Evolutionary conservation across 2,797 vertebrate species (phyloP).

Genomic region (Cyprinodon diabolis): DNA sequence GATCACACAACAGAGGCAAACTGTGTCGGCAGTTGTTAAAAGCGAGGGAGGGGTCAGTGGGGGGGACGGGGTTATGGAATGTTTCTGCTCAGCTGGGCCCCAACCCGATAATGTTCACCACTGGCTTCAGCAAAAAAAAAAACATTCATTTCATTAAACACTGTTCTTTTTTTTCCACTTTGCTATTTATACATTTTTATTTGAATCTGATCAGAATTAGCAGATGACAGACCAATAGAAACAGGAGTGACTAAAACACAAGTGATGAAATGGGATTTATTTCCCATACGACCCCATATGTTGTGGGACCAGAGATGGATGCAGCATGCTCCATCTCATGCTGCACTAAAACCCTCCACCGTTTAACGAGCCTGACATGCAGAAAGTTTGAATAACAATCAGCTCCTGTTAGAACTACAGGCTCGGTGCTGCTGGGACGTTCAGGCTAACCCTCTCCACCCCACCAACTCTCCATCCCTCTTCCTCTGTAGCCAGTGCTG

Average conservation of each 20-base stretch:
- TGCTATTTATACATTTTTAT: constrained; percentile 57
- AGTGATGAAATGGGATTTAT: constrained; percentile 80
- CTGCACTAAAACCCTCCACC: constrained; percentile 64
- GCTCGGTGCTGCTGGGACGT: constrained; percentile 67
- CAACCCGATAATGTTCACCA: constrained; percentile 97
- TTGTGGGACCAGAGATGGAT: constrained; percentile 76
- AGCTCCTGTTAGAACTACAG: constrained; percentile 73
- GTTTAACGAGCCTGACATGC: constrained; percentile 76
- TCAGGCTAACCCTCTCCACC: constrained; percentile 43
- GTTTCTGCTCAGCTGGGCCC: constrained; percentile 97
- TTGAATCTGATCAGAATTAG: constrained; percentile 45
- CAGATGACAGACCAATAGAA: constrained; percentile 27
- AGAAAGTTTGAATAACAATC: constrained; percentile 81
- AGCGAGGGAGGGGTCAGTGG: constrained; percentile 94
- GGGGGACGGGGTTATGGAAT: constrained; percentile 99
- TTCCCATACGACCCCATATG: constrained; percentile 79
- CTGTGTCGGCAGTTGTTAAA: constrained; percentile 99
- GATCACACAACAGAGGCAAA: constrained; percentile 99
- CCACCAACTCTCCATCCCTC: constrained; percentile 42
- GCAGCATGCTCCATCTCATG: constrained; percentile 37
- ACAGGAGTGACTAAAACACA: constrained; percentile 61
- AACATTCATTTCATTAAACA: constrained; percentile 58
- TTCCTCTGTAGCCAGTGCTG: constrained; percentile 75
- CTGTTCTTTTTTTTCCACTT: constrained; percentile 33
- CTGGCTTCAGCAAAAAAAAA: constrained; percentile 85